These are phyloP conservation scores for Amblyornis subalaris DNA, from an alignment of 2,113 vertebrate genomes.

Conservation along the genomic window DNA sequence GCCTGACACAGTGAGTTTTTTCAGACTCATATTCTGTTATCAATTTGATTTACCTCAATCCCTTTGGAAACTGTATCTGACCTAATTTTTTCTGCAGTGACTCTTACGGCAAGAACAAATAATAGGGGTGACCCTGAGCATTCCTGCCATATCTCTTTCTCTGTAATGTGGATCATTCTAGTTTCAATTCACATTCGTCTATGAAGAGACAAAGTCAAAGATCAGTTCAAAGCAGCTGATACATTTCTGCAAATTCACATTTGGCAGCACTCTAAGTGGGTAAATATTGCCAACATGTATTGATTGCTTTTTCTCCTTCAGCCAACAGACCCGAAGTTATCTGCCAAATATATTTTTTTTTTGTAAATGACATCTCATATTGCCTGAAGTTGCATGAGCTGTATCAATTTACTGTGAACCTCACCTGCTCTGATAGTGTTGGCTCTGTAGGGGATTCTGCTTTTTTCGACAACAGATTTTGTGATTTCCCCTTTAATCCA, in stretches of 20 bases:
- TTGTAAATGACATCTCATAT: not conserved
- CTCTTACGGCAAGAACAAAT: conserved; percentile 11
- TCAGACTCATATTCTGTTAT: conserved; percentile 8
- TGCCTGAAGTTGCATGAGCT: not conserved
- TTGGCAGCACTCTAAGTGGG: conserved; percentile 13
- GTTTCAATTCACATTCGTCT: not conserved
- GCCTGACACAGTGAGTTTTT: not conserved
- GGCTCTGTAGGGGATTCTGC: not conserved
- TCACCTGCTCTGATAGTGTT: not conserved
- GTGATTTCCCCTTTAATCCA: not conserved
- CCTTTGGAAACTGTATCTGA: conserved; percentile 43
- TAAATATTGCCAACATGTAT: conserved; percentile 50
- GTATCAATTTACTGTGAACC: not conserved
- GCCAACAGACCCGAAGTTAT: not conserved
- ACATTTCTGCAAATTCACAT: conserved; percentile 28
- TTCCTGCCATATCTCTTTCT: conserved; percentile 25
- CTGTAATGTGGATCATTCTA: not conserved
- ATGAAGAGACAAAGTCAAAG: conserved; percentile 26
- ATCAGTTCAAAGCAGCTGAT: conserved; percentile 11
- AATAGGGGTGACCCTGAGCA: conserved; percentile 37
- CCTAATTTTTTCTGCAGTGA: conserved; percentile 42
- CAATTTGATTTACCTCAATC: conserved; percentile 54
- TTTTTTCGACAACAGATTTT: not conserved
- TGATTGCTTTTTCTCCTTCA: conserved; percentile 17
- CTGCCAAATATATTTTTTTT: not conserved